Evolutionary conservation across 92 coral and sea anemone species (phyloP).

Genomic region (Heteractis magnifica): DNA sequence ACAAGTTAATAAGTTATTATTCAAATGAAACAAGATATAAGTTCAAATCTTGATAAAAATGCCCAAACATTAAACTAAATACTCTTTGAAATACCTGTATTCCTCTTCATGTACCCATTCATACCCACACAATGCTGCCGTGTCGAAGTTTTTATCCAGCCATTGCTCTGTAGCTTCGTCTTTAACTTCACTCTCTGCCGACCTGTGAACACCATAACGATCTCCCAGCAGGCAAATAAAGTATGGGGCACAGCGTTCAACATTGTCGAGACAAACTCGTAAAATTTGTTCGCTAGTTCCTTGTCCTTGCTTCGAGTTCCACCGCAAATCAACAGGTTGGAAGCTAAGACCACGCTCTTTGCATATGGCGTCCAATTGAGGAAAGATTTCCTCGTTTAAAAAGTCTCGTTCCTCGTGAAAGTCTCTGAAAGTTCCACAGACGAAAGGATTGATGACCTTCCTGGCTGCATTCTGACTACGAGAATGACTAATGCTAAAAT

Average conservation of each 20-base stretch:
- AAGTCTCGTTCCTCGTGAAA: constrained; percentile 83
- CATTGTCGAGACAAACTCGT: constrained; percentile 81
- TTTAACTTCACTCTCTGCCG: constrained; percentile 61
- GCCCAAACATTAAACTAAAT: no score
- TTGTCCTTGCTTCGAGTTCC: constrained; percentile 80
- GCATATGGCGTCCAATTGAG: constrained; percentile 71
- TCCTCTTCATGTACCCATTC: constrained; percentile 94
- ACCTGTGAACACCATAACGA: constrained; percentile 84
- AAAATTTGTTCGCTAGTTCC: constrained; percentile 66
- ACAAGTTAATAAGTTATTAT: neutral
- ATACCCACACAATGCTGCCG: constrained; percentile 82
- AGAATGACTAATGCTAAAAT: constrained; percentile 33
- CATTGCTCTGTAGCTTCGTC: constrained; percentile 70
- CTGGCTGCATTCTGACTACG: constrained; percentile 71
- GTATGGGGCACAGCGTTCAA: constrained; percentile 89
- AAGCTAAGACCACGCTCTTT: constrained; percentile 81
- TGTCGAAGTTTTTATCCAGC: constrained; percentile 82
- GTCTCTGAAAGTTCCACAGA: constrained; percentile 94
- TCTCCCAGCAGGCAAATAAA: constrained; percentile 91
- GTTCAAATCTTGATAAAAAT: no score
- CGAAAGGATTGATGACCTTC: constrained; percentile 74
- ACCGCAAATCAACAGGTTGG: constrained; percentile 84
- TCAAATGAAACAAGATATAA: neutral
- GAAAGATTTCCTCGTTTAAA: constrained; percentile 68
- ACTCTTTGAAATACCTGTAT: constrained; percentile 53